Base-by-base conservation (phyloP, 2,888 invertebrate genomes). In the Aromia moschata region DNA sequence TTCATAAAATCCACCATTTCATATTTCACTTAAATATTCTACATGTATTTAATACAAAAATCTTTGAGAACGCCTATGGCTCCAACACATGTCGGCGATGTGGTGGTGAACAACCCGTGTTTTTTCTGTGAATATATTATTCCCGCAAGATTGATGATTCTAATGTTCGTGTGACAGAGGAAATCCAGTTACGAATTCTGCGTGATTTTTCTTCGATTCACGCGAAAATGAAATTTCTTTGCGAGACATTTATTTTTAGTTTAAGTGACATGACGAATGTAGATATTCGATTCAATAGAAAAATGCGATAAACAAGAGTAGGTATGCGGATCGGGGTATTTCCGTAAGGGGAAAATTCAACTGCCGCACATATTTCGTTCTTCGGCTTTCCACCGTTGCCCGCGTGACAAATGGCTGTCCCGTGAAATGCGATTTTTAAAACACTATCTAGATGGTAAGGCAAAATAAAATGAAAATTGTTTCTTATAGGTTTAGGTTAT, bases 61-160 rank as follows among this genome's bases (percentile, higher is more conserved):
- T n/a, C n/a, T n/a, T n/a, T n/a, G n/a, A n/a, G n/a, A 7, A 41
- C 53, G 41, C 47, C 46, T 9, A 16, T 58, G 52, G 17, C 14
- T 20, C 46, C 37, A 47, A 53, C 54, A 54, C 58, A 52, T 51
- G 55, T 16, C 45, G 18, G 30, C 53, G 45, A 58, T 41, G 44
- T 58, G 18, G 41, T 47, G 60, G 57, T 40, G 56, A 25, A 63
- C 49, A 58, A 62, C 51, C 43, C 49, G 55, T 67, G 65, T 69
- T 66, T 69, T n/a, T 65, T 70, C 67, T 59, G 68, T 67, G 72
- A 70, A 73, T 71, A 73, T 69, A 71, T 70, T 72, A 70, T 72
- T 65, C 68, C 15, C 62, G 41, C 43, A 70, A 74, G 74, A 74
- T 74, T 73, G 71, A 74, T 74, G 70, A 68, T 65, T 67, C 67